A percentile compares a stretch with the other conserved stretches of the same genome.
These are phyloP conservation scores for Todiramphus chloris DNA, from an alignment of 2,113 vertebrate genomes.

Conservation along the genomic window DNA sequence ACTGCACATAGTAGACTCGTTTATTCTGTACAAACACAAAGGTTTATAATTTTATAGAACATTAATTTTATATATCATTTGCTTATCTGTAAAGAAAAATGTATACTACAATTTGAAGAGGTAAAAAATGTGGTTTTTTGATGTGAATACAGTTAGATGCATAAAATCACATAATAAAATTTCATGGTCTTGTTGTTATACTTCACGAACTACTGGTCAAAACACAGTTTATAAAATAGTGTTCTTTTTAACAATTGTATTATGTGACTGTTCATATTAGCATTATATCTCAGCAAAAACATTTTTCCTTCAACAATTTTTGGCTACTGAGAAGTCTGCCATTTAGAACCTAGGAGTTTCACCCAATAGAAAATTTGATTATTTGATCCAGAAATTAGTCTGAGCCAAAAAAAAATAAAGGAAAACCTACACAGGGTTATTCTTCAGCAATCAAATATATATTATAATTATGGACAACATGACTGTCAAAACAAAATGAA, in stretches of 20 bases:
- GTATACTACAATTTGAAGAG: conserved; percentile 47
- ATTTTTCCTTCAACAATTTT: neutral
- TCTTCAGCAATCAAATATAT: neutral
- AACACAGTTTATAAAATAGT: neutral
- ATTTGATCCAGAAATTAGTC: neutral
- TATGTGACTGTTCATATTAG: neutral
- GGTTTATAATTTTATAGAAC: conserved; percentile 49
- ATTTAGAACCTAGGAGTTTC: neutral
- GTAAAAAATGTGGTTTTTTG: conserved; percentile 35
- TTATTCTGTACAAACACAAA: conserved; percentile 39
- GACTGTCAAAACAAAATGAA: neutral
- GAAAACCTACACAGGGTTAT: neutral
- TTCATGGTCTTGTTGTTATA: neutral
- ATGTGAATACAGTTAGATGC: conserved; percentile 17
- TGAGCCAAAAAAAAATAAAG: neutral
- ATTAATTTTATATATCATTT: conserved; percentile 58
- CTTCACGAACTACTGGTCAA: neutral
- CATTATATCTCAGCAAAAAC: neutral
- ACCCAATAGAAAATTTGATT: neutral
- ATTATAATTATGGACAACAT: neutral
- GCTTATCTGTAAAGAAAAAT: conserved; percentile 46
- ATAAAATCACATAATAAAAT: conserved; percentile 18
- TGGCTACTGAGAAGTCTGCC: neutral
- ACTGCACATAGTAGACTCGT: conserved; percentile 19
- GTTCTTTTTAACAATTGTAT: neutral